A percentile compares a stretch with the other conserved stretches of the same genome.
Conservation (phyloP, 2,888 invertebrate genomes). For the Pemphredon lugubris region DNA sequence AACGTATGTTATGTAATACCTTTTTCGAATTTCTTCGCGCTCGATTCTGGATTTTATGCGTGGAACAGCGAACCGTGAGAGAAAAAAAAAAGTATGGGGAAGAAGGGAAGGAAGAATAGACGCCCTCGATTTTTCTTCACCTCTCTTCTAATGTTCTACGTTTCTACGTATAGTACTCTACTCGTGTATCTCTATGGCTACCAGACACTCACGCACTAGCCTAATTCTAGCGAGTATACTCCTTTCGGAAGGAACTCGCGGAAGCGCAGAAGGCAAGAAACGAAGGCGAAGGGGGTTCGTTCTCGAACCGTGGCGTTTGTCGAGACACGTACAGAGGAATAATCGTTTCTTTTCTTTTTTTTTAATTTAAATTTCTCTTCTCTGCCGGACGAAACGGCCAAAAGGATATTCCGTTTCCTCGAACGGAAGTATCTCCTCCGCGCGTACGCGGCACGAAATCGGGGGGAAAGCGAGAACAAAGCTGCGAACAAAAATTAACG, state of each 20-base stretch:
- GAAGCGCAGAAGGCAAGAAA: slow-evolving; percentile 28
- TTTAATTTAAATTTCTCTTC: background rate
- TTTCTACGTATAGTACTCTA: slow-evolving; percentile 42
- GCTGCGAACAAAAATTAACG: background rate
- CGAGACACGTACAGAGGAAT: background rate
- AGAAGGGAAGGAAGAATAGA: slow-evolving; percentile 10
- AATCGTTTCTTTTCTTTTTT: background rate
- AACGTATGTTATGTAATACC: background rate
- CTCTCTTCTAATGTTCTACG: slow-evolving; percentile 43
- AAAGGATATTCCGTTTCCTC: background rate
- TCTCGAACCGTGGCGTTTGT: too few species aligned
- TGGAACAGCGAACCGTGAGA: too few species aligned
- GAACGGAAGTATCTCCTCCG: background rate
- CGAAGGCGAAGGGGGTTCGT: slow-evolving; percentile 5
- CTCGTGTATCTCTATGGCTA: slow-evolving; percentile 23
- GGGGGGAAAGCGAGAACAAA: background rate
- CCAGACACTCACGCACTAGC: slow-evolving; percentile 21
- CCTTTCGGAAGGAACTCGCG: slow-evolving; percentile 1
- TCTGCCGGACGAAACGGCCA: slow-evolving; percentile 28
- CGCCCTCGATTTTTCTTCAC: slow-evolving; percentile 49
- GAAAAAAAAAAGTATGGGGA: background rate
- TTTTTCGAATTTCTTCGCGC: too few species aligned
- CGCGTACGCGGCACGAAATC: background rate
- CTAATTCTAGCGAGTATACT: slow-evolving; percentile 21
- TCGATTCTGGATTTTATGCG: too few species aligned